Evolutionary conservation across 1,140 invertebrate genomes (phyloP), one percentile per base, ranked within the genome.

Genomic region (Drosophila miranda): DNA sequence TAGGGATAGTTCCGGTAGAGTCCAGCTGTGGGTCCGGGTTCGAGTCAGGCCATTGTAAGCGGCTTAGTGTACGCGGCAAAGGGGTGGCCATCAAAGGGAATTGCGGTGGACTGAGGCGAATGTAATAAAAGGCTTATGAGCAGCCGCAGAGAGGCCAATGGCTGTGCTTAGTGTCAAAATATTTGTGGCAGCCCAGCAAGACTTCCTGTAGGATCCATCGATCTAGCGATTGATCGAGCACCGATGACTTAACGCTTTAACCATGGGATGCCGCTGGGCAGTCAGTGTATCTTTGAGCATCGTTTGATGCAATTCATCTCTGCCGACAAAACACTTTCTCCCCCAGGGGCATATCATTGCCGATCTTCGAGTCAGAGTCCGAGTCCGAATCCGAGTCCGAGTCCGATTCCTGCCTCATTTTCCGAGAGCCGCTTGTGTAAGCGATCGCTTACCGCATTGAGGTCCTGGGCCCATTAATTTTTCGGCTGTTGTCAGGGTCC

Each of bases 301-400:
- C 56, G 78, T 87, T 87, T 87, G 82, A 87, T 76, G 82, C 83
- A 73, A 87, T 87, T 82, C 78, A 87, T 57, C n/a, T 44, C 19
- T 62, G 75, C 83, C 82, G 82, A 82, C 63, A 58, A 76, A 84
- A 84, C 80, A 80, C 81, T 84, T 84, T 84, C 74, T 86, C 73
- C 73, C 74, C 61, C 74, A 56, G 59, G 58, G 75, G 61, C 54
- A 60, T 51, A 34, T 11, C 30, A 34, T 11, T 11, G 30, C 30
- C 28, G 30, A 34, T 34, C 21, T 45, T 34, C 9, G 38, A 9
- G 41, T n/a, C 7, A 11, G 14, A 9, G 52, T 13, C 46, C 14
- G 64, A 56, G 43, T 53, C n/a, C n/a, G n/a, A n/a, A n/a, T n/a
- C n/a, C n/a, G n/a, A n/a, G n/a, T n/a, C 51, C 43, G 23, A 30